These are phyloP conservation scores for Ametastegia equiseti DNA, from an alignment of 2,888 invertebrate species.

Conservation along the genomic window DNA sequence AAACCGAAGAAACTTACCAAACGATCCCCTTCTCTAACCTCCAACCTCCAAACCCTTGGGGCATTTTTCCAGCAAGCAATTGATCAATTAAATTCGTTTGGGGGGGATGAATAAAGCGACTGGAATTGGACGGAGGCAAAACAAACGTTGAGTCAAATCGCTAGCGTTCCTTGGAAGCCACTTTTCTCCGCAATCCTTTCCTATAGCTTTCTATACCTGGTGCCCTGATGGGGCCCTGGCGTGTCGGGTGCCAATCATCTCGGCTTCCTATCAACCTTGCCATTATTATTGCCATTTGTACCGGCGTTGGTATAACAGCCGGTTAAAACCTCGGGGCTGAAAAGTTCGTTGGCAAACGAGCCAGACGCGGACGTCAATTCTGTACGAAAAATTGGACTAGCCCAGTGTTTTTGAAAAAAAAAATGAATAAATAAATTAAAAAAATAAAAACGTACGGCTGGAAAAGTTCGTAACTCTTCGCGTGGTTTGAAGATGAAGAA, in stretches of 20 bases:
- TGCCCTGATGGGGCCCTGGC: slow-evolving; percentile 21
- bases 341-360: background rate
- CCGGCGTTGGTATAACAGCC: background rate
- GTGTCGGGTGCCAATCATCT: slow-evolving; percentile 34
- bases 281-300: slow-evolving; percentile 38
- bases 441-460: no score
- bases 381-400: no score
- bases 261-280: slow-evolving; percentile 18
- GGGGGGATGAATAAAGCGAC: background rate
- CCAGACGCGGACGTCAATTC: no score
- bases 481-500: no score
- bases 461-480: no score
- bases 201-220: background rate
- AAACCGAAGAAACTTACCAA: background rate
- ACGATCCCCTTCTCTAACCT: background rate
- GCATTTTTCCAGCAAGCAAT: background rate
- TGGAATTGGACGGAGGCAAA: background rate
- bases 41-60: background rate
- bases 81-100: no score
- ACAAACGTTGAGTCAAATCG: slow-evolving; percentile 14
- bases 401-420: no score
- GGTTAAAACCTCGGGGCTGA: background rate
- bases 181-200: background rate
- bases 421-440: no score
- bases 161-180: background rate